A percentile compares a stretch with the other conserved stretches of the same genome.
Conservation (phyloP, 1,140 invertebrate genomes). For the Drosophila miranda region DNA sequence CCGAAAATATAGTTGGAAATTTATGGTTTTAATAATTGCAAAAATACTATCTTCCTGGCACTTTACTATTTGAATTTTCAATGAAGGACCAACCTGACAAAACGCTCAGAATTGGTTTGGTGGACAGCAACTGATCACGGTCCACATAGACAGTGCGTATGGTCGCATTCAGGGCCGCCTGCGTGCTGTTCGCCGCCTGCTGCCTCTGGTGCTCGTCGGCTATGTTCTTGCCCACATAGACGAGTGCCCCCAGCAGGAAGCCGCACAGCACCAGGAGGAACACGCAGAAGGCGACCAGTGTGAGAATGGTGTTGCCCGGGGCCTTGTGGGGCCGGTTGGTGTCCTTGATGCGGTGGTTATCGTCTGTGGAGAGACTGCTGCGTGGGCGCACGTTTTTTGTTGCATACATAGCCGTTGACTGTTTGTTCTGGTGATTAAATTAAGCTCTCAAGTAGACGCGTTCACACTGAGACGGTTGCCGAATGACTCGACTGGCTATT, state of each 20-base stretch:
- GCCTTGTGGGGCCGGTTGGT: conserved; percentile 60
- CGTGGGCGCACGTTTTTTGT: conserved; percentile 77
- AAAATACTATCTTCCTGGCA: not conserved
- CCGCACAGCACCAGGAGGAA: conserved; percentile 82
- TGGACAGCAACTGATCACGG: conserved; percentile 67
- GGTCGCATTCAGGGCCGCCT: conserved; percentile 34
- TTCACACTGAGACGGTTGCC: conserved; percentile 21
- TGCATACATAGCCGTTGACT: conserved; percentile 60
- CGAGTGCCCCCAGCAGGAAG: conserved; percentile 82
- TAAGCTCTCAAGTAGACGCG: conserved; percentile 20
- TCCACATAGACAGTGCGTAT: conserved; percentile 59
- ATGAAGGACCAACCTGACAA: conserved; percentile 53
- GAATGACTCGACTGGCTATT: conserved; percentile 1
- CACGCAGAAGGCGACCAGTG: conserved; percentile 82
- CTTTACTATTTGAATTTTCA: not conserved
- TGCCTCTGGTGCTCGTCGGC: conserved; percentile 68
- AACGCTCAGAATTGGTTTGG: conserved; percentile 70
- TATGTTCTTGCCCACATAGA: conserved; percentile 83
- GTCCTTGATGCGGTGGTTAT: conserved; percentile 79
- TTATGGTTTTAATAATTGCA: no score
- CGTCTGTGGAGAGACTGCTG: conserved; percentile 79
- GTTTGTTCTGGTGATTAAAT: conserved; percentile 19
- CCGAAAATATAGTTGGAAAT: no score
- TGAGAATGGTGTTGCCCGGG: conserved; percentile 72
- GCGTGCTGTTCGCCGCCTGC: conserved; percentile 33